Evolutionary conservation across 2,797 vertebrate genomes (phyloP).

Genomic region (Anguilla obscura): DNA sequence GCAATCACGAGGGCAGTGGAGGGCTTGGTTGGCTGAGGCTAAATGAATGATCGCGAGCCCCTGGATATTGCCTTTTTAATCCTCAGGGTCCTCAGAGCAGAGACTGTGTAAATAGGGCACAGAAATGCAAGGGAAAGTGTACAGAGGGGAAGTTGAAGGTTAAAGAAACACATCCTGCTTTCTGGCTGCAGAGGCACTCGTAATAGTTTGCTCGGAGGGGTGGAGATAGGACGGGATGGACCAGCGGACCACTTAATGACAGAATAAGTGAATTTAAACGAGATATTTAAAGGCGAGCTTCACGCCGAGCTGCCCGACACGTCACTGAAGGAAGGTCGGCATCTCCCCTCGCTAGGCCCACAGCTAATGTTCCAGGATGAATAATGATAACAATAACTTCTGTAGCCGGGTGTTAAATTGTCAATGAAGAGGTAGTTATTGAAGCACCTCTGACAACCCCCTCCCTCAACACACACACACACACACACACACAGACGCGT

Average conservation of each 20-base stretch:
- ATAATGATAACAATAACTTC: constrained; percentile 43
- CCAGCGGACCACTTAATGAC: constrained; percentile 49
- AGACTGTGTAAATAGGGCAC: constrained; percentile 59
- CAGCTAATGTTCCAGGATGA: constrained; percentile 28
- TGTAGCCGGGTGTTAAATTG: constrained; percentile 36
- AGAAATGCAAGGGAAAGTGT: constrained; percentile 34
- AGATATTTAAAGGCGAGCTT: constrained; percentile 55
- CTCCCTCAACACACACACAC: not conserved
- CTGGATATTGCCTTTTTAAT: constrained; percentile 62
- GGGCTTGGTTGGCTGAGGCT: constrained; percentile 56
- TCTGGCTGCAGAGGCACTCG: constrained; percentile 41
- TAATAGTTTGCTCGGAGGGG: constrained; percentile 51
- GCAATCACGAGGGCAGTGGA: constrained; percentile 50
- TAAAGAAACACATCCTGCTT: constrained; percentile 60
- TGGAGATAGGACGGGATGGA: constrained; percentile 44
- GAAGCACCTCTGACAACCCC: not conserved
- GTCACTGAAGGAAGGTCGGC: constrained; percentile 32
- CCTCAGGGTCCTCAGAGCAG: constrained; percentile 56
- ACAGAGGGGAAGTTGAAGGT: constrained; percentile 63
- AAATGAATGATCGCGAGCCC: constrained; percentile 63
- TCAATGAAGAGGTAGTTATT: constrained; percentile 34
- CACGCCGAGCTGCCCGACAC: constrained; percentile 51
- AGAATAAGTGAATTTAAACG: constrained; percentile 53
- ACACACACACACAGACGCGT: not conserved
- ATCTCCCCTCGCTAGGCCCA: constrained; percentile 25